A percentile compares a stretch with the other conserved stretches of the same genome.
Evolutionary conservation across 2,888 invertebrate genomes (phyloP).

Genomic region (Agrochola litura): DNA sequence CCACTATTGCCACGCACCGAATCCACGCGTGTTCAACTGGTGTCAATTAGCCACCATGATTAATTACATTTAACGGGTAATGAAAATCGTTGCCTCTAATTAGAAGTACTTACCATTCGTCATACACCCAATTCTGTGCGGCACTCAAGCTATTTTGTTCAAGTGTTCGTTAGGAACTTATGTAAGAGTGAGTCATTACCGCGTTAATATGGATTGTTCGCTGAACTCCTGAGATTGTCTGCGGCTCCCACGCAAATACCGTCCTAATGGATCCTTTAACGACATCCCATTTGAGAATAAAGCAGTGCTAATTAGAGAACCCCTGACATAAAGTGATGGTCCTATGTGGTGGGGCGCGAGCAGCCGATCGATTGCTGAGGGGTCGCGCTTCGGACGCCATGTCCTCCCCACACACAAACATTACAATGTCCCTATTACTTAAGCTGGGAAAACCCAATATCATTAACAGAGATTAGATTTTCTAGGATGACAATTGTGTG

Average conservation of each 20-base stretch:
- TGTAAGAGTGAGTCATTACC: slow-evolving; percentile 57
- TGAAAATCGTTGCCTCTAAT: slow-evolving; percentile 58
- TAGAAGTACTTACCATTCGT: slow-evolving; percentile 48
- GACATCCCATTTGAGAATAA: slow-evolving; percentile 73
- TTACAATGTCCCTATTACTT: slow-evolving; percentile 64
- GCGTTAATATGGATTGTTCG: slow-evolving; percentile 52
- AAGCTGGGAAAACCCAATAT: slow-evolving; percentile 61
- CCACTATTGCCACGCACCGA: slow-evolving; percentile 23
- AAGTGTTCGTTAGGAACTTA: slow-evolving; percentile 42
- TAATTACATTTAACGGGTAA: slow-evolving; percentile 64
- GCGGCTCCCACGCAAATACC: slow-evolving; percentile 63
- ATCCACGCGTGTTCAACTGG: slow-evolving; percentile 37
- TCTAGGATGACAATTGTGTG: slow-evolving; percentile 36
- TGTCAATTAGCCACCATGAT: slow-evolving; percentile 65
- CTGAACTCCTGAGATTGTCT: slow-evolving; percentile 59
- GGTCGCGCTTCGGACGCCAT: slow-evolving; percentile 51
- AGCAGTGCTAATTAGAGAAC: slow-evolving; percentile 75
- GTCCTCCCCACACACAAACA: slow-evolving; percentile 56
- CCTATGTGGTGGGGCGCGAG: slow-evolving; percentile 44
- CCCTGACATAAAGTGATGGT: slow-evolving; percentile 57
- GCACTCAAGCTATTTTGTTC: slow-evolving; percentile 31
- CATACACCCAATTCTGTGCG: slow-evolving; percentile 30
- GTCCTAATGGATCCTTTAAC: slow-evolving; percentile 72
- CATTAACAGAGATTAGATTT: slow-evolving; percentile 65
- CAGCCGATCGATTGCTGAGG: slow-evolving; percentile 61